Percentiles rank a stretch among this genome's conserved stretches.
Evolutionary conservation across 2,888 invertebrate genomes (phyloP).

Genomic region (Hyles lineata): DNA sequence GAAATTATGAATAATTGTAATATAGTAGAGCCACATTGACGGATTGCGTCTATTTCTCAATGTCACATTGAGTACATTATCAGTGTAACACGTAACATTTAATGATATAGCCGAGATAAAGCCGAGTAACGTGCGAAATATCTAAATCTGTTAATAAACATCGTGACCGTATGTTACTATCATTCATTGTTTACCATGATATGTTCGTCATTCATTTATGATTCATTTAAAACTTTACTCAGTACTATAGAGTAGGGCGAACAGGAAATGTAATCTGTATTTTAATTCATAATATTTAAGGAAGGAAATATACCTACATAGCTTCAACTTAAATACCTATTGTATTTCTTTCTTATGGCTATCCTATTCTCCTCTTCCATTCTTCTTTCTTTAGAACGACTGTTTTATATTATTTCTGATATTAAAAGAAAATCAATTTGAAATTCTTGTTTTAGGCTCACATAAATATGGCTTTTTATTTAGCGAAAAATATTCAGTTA

Average conservation of each 20-base stretch:
- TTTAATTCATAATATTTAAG: neutral
- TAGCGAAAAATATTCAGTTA: no score
- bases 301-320: neutral
- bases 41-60: neutral
- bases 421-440: no score
- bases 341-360: neutral
- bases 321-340: neutral
- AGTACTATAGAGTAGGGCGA: neutral
- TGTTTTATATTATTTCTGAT: no score
- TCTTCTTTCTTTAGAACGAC: no score
- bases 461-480: no score
- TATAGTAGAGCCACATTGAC: neutral
- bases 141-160: slow-evolving; percentile 24
- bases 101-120: slow-evolving; percentile 2
- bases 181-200: neutral
- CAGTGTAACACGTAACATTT: neutral
- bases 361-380: no score
- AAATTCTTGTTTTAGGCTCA: no score
- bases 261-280: neutral
- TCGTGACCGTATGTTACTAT: slow-evolving; percentile 7
- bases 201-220: slow-evolving; percentile 21
- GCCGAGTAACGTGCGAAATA: slow-evolving; percentile 5
- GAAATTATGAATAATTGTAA: neutral
- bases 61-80: slow-evolving; percentile 16
- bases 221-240: slow-evolving; percentile 10